These are phyloP conservation scores for Penaeus japonicus DNA, from an alignment of 1,140 invertebrate species.

Conservation along the genomic window DNA sequence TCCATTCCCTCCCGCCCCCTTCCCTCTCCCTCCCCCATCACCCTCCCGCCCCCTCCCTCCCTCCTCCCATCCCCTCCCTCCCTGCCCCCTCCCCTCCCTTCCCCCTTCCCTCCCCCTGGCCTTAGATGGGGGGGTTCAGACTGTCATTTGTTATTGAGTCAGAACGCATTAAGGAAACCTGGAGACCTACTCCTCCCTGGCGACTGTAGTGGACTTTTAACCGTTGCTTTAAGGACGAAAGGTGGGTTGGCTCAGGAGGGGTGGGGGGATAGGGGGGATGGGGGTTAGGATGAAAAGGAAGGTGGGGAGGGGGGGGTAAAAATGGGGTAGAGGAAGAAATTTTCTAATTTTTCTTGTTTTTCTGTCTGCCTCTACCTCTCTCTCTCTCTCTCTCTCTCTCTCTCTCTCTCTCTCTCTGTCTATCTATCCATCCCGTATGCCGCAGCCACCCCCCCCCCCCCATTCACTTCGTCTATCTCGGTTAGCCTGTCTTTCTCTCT, in stretches of 20 bases:
- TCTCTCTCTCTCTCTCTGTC: not conserved
- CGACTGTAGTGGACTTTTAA: conserved; percentile 29
- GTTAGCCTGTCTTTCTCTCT: not conserved
- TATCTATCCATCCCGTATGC: not conserved
- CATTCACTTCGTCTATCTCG: not conserved
- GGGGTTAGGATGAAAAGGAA: not conserved
- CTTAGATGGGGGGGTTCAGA: not conserved
- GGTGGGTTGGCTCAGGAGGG: not conserved
- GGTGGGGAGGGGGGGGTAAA: not conserved
- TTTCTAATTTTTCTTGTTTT: not conserved
- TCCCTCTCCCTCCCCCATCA: no score
- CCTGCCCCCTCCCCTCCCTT: no score
- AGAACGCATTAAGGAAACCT: conserved; percentile 34
- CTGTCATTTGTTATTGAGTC: conserved; percentile 49
- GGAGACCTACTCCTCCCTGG: conserved; percentile 14
- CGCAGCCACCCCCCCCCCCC: no score
- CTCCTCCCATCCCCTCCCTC: no score
- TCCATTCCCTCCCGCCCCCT: no score
- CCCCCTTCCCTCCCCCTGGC: no score
- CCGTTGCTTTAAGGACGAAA: not conserved
- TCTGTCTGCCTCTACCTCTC: not conserved
- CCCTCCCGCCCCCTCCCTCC: no score
- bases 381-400: not conserved
- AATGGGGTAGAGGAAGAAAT: not conserved
- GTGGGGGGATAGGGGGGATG: not conserved